Conservation (phyloP, 2,797 vertebrate genomes). For the Nannoperca obscura region DNA sequence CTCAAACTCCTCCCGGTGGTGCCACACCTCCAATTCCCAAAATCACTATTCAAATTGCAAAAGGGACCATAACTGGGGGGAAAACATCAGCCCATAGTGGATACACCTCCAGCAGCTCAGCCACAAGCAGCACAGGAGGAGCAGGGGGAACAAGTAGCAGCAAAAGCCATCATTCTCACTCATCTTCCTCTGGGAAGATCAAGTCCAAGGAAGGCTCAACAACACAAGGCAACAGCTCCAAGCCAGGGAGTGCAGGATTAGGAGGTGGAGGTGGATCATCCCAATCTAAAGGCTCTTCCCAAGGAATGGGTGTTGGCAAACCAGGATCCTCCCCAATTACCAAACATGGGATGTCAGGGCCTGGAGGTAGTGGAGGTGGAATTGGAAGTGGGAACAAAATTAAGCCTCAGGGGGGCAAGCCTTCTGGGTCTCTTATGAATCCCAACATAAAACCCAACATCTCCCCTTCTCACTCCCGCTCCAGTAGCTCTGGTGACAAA, state of each 20-base stretch:
- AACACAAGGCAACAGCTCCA: constrained; percentile 89
- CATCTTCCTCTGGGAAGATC: constrained; percentile 95
- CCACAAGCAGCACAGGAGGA: constrained; percentile 80
- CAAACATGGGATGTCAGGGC: constrained; percentile 93
- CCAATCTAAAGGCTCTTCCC: constrained; percentile 93
- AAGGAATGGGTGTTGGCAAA: constrained; percentile 93
- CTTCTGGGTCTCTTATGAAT: constrained; percentile 95
- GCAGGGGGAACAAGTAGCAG: constrained; percentile 84
- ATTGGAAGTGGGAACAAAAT: constrained; percentile 88
- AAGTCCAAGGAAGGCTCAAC: constrained; percentile 94
- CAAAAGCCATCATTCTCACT: constrained; percentile 98
- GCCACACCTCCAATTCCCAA: constrained; percentile 97
- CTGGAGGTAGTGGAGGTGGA: constrained; percentile 85
- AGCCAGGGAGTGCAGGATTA: constrained; percentile 87
- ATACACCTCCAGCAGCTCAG: constrained; percentile 92
- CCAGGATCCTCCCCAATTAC: constrained; percentile 96
- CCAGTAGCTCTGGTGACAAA: constrained; percentile 92
- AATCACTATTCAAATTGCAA: constrained; percentile 98
- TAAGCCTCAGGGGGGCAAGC: constrained; percentile 96
- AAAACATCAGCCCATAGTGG: constrained; percentile 95
- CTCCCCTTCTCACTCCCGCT: constrained; percentile 97
- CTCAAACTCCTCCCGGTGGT: constrained; percentile 96
- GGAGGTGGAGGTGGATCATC: constrained; percentile 79
- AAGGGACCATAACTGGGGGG: constrained; percentile 94
- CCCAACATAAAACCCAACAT: constrained; percentile 97